Evolutionary conservation across 35 echinoderm and acorn worm genomes (phyloP).

Genomic region (Ptychodera flava): DNA sequence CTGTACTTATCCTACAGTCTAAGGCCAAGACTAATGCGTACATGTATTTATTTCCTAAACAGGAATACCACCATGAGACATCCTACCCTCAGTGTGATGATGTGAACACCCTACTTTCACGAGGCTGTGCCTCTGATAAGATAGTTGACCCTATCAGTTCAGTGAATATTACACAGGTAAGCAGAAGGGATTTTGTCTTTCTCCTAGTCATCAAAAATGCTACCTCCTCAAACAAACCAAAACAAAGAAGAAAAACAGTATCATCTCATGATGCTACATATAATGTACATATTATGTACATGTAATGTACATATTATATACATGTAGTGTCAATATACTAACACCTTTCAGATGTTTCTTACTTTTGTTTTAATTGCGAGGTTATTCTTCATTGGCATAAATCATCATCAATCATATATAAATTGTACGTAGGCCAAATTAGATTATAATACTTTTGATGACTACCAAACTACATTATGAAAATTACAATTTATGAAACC

Average conservation of each 20-base stretch:
- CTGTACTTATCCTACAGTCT: too few species aligned
- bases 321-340: not conserved
- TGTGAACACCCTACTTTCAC: not conserved
- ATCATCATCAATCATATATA: too few species aligned
- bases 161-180: constrained; percentile 2
- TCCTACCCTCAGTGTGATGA: constrained; percentile 24
- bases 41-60: not conserved
- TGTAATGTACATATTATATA: not conserved
- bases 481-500: too few species aligned
- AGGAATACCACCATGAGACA: constrained; percentile 20
- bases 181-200: not conserved
- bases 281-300: not conserved
- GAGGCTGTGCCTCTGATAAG: not conserved
- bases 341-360: not conserved
- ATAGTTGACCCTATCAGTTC: constrained; percentile 25
- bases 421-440: too few species aligned
- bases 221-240: too few species aligned
- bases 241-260: too few species aligned
- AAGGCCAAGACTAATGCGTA: too few species aligned
- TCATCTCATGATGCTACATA: too few species aligned
- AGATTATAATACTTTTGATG: too few species aligned
- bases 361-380: not conserved
- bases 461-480: too few species aligned
- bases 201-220: not conserved
- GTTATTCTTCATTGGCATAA: too few species aligned